Evolutionary conservation across 2,888 invertebrate genomes (phyloP), one percentile per base, ranked within the genome.

Genomic region (Drosophila acutilabella): DNA sequence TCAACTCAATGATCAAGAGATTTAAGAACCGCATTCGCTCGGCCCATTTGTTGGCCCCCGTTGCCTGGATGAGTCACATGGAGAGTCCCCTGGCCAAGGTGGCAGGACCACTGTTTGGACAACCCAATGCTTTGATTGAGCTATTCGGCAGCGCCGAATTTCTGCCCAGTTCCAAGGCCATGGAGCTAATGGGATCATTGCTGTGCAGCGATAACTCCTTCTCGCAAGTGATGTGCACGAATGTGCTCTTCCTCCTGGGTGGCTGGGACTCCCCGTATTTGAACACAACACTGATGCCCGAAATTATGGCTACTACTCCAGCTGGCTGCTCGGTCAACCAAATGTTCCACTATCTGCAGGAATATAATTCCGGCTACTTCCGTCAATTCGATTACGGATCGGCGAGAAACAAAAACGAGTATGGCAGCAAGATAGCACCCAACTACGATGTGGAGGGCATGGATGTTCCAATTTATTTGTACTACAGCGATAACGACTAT

Each of bases 91-190:
- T 97, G 53, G 88, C 82, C 48, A 92, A 93, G 64, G 92, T 95
- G 36, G 89, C 96, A 0, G 95, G 95, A 0, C 95, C 95, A 6
- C 33, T 89, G 8, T 23, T 90, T 3, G 89, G 90, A 14, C 88
- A 90, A 8, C 85, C 91, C 4, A 90, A 89, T 40, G 77, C 78
- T 0, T 64, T 87, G 1, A 72, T 82, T 4, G 90, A 87, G 62
- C 26, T 91, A 0, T 82, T 87, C 14, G 91, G 91, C 3, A 89
- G 81, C 51, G 74, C 79, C 2, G 91, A 90, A 14, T 90, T 91
- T 16, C 0, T 88, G 18, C 90, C 91, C 4, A 90, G 62, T 30
- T 18, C 53, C 1, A 68, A 26, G 47, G 80, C 81, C 1, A 87
- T 89, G 90, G 79, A 89, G 44, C 3, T 90, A 40, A 65, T 90